Evolutionary conservation across 2,113 vertebrate genomes (phyloP).

Genomic region (Barbus barbus): DNA sequence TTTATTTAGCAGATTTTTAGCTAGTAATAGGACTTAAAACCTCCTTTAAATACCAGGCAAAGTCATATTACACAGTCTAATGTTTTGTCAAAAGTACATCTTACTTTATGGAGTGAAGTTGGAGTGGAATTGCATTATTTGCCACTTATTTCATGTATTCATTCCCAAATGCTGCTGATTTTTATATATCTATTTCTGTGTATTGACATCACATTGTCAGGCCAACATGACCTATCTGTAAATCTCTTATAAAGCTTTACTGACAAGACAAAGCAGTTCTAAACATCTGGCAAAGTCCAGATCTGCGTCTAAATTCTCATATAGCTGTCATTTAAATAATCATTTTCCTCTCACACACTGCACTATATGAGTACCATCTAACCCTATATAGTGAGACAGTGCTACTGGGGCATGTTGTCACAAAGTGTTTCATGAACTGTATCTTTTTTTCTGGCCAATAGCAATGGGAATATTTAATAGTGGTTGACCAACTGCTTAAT

Average conservation of each 20-base stretch:
- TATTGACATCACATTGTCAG: neutral
- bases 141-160: neutral
- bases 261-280: constrained; percentile 3
- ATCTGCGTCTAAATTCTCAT: neutral
- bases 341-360: neutral
- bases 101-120: too few species aligned
- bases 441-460: neutral
- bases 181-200: neutral
- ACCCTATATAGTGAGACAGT: neutral
- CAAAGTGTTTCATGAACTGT: neutral
- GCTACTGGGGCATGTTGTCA: neutral
- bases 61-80: neutral
- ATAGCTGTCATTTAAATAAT: neutral
- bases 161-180: neutral
- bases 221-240: neutral
- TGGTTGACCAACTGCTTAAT: constrained; percentile 38
- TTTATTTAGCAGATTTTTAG: neutral
- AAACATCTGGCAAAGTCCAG: constrained; percentile 4
- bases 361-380: neutral
- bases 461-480: too few species aligned
- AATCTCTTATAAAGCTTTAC: neutral
- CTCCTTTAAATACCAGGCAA: neutral
- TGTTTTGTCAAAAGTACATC: neutral
- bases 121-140: neutral
- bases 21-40: neutral